Base-by-base conservation (phyloP, 2,113 vertebrate genomes). In the Labeo catla region DNA sequence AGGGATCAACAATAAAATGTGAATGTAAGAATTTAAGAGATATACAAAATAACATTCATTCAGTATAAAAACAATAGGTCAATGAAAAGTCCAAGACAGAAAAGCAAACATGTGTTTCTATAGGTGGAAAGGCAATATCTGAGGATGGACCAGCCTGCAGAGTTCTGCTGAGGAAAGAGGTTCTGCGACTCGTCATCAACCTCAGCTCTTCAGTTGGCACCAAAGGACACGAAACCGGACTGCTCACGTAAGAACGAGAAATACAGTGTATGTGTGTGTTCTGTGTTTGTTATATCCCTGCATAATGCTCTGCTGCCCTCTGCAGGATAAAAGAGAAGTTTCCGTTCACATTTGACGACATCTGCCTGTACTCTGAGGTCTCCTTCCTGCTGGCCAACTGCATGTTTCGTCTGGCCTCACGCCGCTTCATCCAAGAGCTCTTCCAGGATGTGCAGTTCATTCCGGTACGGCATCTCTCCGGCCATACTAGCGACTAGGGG, bases 301-400 rank as follows among this genome's bases (percentile, higher is more conserved):
- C 21, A 23, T 39, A 43, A 70, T 4, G 8, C n/a, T 77, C 76
- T 54, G 8, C 50, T 43, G 6, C 88, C 21, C 83, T 91, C 45
- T 81, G 87, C 86, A 97, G 96, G 89, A 97, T 97, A 91, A 97
- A 97, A 84, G 96, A 97, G 92, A 97, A 97, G 73, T 97, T 96
- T 80, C 95, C 96, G 0, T 96, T 96, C 73, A 95, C 96, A 0
- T 97, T 97, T 83, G 96, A 97, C 84, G 96, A 97, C 76, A 96
- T 96, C 73, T 97, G 96, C 90, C 95, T 97, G 86, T 97, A 97
- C 86, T 97, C 96, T 21, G 96, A 97, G 91, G 96, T 97, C 72
- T 97, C 96, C 74, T 94, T 95, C 89, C 89, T 97, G 91, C 86
- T 97, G 88, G 94, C 96, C 65, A 94, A 95, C 87, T 96, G 96